Percentiles rank a stretch among this genome's conserved stretches.
Conservation (phyloP, 2,888 invertebrate species). For the Synanthedon myopaeformis region DNA sequence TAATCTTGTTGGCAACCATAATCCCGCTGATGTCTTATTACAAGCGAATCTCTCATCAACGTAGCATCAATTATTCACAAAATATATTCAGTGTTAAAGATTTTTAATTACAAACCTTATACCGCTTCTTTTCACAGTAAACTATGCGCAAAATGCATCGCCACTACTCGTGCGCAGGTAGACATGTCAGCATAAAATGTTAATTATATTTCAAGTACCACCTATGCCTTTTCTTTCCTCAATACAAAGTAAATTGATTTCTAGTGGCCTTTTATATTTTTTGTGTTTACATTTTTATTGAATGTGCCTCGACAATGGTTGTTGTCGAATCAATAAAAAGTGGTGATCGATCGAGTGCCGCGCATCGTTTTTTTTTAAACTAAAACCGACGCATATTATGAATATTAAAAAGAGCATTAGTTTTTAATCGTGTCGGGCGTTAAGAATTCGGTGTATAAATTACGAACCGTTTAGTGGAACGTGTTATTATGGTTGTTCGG, state of each 20-base stretch:
- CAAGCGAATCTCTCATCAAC: conserved; percentile 26
- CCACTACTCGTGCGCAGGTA: conserved; percentile 6
- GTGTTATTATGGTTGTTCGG: conserved; percentile 41
- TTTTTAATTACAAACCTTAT: conserved; percentile 35
- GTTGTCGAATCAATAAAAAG: conserved; percentile 38
- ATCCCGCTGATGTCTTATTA: conserved; percentile 63
- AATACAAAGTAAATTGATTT: background rate
- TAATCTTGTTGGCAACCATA: conserved; percentile 19
- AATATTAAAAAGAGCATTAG: conserved; percentile 37
- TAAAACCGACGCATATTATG: conserved; percentile 19
- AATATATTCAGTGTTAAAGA: conserved; percentile 54
- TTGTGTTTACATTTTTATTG: background rate
- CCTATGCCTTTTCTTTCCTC: background rate
- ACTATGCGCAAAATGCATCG: conserved; percentile 1
- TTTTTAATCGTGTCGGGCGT: conserved; percentile 49
- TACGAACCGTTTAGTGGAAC: conserved; percentile 50
- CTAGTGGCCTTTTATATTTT: background rate
- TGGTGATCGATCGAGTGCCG: conserved; percentile 47
- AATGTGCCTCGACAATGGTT: conserved; percentile 24
- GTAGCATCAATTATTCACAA: conserved; percentile 37
- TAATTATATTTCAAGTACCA: conserved; percentile 3
- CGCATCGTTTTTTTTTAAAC: conserved; percentile 37
- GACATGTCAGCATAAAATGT: conserved; percentile 7
- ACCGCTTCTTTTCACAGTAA: conserved; percentile 3
- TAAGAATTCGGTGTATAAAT: conserved; percentile 52